Conservation (phyloP, 2,888 invertebrate genomes). For the Rotaria macrura region DNA sequence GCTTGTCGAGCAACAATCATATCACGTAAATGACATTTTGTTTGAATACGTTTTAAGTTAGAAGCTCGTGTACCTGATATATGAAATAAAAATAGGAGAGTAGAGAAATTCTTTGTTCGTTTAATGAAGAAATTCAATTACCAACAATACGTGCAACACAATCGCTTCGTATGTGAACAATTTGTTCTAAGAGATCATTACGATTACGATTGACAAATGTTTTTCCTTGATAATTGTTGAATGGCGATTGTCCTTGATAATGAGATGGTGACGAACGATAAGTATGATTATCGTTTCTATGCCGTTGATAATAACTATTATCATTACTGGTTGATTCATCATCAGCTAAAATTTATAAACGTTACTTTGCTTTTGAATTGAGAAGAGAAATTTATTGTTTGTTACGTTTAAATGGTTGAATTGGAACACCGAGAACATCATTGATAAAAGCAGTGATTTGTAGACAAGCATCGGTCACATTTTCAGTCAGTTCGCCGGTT, state of each 20-base stretch:
- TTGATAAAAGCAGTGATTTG: neutral
- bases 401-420: neutral
- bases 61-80: neutral
- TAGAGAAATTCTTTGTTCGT: too few relatives aligned
- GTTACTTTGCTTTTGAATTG: neutral
- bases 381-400: neutral
- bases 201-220: neutral
- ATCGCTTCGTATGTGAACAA: neutral
- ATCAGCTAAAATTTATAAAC: neutral
- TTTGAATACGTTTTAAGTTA: neutral
- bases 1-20: neutral
- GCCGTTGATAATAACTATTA: neutral
- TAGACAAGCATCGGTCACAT: neutral
- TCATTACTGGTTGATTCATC: neutral
- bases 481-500: neutral
- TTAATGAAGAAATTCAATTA: too few relatives aligned
- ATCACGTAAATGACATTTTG: conserved; percentile 1
- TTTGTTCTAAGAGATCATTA: neutral
- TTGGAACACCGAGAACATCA: neutral
- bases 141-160: conserved; percentile 7
- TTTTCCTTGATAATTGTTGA: neutral
- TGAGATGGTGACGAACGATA: too few relatives aligned
- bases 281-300: neutral
- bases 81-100: neutral
- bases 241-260: neutral